Evolutionary conservation across 23 tunicate species (phyloP), one percentile per base, ranked within the genome.

Genomic region (Oikopleura dioica): DNA sequence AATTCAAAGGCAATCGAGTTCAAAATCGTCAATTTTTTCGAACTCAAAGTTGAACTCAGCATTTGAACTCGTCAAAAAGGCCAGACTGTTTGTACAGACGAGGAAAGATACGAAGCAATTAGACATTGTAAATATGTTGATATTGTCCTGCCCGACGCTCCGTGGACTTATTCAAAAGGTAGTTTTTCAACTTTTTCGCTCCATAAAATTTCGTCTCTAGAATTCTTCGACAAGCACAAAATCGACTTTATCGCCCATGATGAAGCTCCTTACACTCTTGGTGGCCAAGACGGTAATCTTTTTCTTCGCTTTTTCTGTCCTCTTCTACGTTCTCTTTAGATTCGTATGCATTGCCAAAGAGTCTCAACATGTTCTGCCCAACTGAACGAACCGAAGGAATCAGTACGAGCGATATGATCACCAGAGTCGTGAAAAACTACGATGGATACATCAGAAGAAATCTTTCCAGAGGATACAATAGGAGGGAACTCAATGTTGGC

Each of bases 161-260:
- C 99, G 12, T 92, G 99, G 99, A 78, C 88, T 37, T 68, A 86
- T 28, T 76, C 77, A 23, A 80, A 79, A 9, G n/a, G n/a, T n/a
- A n/a, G n/a, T n/a, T n/a, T n/a, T n/a, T n/a, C n/a, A n/a, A n/a
- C n/a, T n/a, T n/a, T n/a, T n/a, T n/a, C n/a, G n/a, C n/a, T n/a
- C n/a, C n/a, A n/a, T n/a, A n/a, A n/a, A n/a, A n/a, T n/a, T n/a
- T n/a, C n/a, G n/a, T n/a, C n/a, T n/a, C n/a, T n/a, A n/a, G 99
- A 92, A 28, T 92, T 86, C 79, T 76, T 86, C 35, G 82, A 86
- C 55, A 92, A 92, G 59, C 95, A 92, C 79, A 80, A 86, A 85
- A 92, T 92, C 77, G 99, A 92, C 59, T 92, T 92, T 81, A 92
- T 92, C 35, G 99, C 95, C n/a, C 99, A 94, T 75, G 99, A 94